Base-by-base conservation (phyloP, 2,888 invertebrate species). In the Standfussiana lucernea region DNA sequence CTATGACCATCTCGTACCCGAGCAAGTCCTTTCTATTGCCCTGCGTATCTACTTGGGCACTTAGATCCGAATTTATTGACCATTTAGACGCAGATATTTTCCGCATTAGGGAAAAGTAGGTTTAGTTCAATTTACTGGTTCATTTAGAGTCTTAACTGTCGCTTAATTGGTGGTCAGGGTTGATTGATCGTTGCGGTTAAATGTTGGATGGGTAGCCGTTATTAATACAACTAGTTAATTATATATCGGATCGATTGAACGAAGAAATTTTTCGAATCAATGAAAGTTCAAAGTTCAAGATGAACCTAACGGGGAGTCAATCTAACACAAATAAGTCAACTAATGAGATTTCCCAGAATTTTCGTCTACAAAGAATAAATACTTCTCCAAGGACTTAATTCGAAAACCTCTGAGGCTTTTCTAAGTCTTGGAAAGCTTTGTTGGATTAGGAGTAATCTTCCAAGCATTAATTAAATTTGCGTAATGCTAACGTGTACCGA, bases 31-130 rank as follows among this genome's bases (percentile, higher is more conserved):
- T 59, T 64, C 64, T 56, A 64, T 67, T 53, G 28, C 65, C n/a
- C 35, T 7, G 21, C 64, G 65, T 75, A 72, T 77, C 84, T 77
- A n/a, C 69, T 78, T 73, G 69, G 62, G 56, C 66, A 61, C 64
- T 75, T 74, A 65, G 50, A 80, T 85, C 70, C 75, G 67, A 83
- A 87, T 87, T 85, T 89, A 87, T 85, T 72, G 88, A 59, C 78
- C 80, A 83, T 87, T 87, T 84, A 66, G 75, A 64, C 61, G 68
- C 67, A 66, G 77, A 88, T 79, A 79, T 86, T 86, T 81, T 75
- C 76, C 75, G 61, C 69, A 68, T 80, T 74, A 68, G 72, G 59
- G 65, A 59, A 79, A 82, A 66, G 50, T 69, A 75, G 78, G 53
- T 35, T 75, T 64, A 50, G 71, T 78, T 72, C 62, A 77, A 79